Conservation (phyloP, 2,888 invertebrate genomes). For the Abscondita cerata region DNA sequence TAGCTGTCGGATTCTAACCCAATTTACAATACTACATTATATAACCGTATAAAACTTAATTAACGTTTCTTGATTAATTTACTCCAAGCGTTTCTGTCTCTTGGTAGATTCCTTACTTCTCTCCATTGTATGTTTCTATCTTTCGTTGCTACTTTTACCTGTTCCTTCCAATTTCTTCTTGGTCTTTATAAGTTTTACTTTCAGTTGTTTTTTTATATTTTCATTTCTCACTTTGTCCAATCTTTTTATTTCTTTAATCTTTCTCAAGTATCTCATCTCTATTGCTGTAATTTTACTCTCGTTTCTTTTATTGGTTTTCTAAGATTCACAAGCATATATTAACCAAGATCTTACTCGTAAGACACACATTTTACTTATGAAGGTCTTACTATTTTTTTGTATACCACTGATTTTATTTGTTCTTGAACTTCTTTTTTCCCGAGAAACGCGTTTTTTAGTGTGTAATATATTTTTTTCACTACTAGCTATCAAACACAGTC, state of each 20-base stretch:
- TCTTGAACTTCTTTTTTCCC: conserved; percentile 8
- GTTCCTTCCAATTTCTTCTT: conserved; percentile 1
- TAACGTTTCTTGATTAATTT: conserved; percentile 4
- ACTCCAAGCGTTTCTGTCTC: conserved; percentile 1
- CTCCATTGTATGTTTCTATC: conserved; percentile 10
- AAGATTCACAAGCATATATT: not conserved
- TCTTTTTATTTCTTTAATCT: conserved; percentile 1
- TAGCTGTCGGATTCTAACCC: too few relatives aligned
- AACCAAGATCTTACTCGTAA: not conserved
- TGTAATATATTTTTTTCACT: conserved; percentile 5
- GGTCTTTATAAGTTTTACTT: not conserved
- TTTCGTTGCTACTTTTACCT: conserved; percentile 10
- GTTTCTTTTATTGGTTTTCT: not conserved
- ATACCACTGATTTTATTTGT: conserved; percentile 6
- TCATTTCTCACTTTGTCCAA: conserved; percentile 1
- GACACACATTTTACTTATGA: too few relatives aligned
- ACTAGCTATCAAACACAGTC: too few relatives aligned
- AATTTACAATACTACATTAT: too few relatives aligned
- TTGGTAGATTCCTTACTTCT: conserved; percentile 1
- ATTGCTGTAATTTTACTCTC: not conserved
- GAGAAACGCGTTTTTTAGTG: conserved; percentile 6
- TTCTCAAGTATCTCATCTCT: conserved; percentile 2
- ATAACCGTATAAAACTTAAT: not conserved
- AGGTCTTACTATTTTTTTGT: conserved; percentile 2
- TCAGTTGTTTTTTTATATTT: not conserved